Base-by-base conservation (phyloP, 2,888 invertebrate genomes). In the Orthonevra nobilis region DNA sequence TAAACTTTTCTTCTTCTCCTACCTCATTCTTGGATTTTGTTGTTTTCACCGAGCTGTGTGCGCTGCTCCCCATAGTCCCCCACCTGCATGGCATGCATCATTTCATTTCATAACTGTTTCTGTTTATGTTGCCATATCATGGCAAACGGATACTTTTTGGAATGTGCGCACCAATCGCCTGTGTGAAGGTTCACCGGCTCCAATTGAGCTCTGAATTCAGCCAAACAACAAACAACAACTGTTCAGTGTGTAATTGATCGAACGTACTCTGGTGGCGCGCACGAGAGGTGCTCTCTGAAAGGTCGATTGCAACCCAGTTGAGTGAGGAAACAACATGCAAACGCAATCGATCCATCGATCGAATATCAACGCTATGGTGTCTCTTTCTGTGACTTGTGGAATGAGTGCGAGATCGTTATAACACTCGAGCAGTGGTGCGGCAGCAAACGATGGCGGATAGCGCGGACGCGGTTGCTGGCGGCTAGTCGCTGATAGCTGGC, bases 221-320 rank as follows among this genome's bases (percentile, higher is more conserved):
- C 36, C 32, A 42, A 50, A 61, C 44, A 70, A 63, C 70, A 58
- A 79, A 79, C 42, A 73, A 68, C 79, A 73, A 72, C 73, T 52
- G 72, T 77, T 77, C 72, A 60, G 54, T 77, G 68, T 73, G 79
- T 79, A 79, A 79, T 79, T 79, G 79, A 66, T 73, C 73, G 66
- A 73, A 42, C 56, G 40, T 72, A 79, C 36, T 72, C 72, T 30
- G 19, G 70, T 5, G 7, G 48, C 40, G 32, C 23, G 38, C 26
- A 54, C 46, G 26, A 54, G 36, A 66, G 34, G 56, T 20, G 46
- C 19, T 44, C 66, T 54, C 26, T 3, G 26, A 61, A 72, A 73
- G 66, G 73, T 79, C 72, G 77, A 79, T 66, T 38, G 58, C 44
- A n/a, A 61, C 54, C 54, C 14, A 44, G 56, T 54, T 44, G 52